Evolutionary conservation across 2,113 vertebrate genomes (phyloP), one percentile per base, ranked within the genome.

Genomic region (Tor tambroides): DNA sequence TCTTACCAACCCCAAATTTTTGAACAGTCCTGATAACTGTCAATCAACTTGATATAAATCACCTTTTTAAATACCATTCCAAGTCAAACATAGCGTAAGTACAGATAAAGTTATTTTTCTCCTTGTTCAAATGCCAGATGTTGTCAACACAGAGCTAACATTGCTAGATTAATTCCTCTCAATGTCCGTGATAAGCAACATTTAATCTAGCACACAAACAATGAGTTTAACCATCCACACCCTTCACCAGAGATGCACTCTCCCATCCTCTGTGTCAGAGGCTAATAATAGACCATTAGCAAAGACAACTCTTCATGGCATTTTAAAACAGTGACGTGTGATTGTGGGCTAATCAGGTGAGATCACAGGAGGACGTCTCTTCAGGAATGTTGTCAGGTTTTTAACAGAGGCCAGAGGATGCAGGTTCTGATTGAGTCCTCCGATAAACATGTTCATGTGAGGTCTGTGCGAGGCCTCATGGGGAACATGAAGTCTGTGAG

Each of bases 391-490:
- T 8, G 32, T 32, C 43, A 46, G 43, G 43, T 3, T 49, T 49
- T 14, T 49, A 49, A 49, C 46, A 4, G 46, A 63, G n/a, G 23
- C 83, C 71, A 5, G 17, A 19, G 21, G 51, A 59, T 59, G 26
- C 69, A 59, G 82, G 63, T 61, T 75, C 32, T 46, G 88, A 89
- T 87, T 14, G 28, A 56, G 14, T 14, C 3, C 46, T 38, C 2
- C 80, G 86, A 89, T 89, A 87, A 87, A 87, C 32, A 63, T 5
- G 12, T 15, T 26, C 30, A 78, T 30, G 46, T 77, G 75, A 46
- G 54, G 76, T 56, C 30, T 61, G 30, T 51, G 43, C 28, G 46
- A 32, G 41, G 76, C 41, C 30, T 61, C 65, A 26, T 15, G 19
- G 26, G 54, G 54, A 80, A 41, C 35, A 17, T 74, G 54, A 41